Conservation (phyloP, 2,888 invertebrate genomes). For the Cepaea hortensis region DNA sequence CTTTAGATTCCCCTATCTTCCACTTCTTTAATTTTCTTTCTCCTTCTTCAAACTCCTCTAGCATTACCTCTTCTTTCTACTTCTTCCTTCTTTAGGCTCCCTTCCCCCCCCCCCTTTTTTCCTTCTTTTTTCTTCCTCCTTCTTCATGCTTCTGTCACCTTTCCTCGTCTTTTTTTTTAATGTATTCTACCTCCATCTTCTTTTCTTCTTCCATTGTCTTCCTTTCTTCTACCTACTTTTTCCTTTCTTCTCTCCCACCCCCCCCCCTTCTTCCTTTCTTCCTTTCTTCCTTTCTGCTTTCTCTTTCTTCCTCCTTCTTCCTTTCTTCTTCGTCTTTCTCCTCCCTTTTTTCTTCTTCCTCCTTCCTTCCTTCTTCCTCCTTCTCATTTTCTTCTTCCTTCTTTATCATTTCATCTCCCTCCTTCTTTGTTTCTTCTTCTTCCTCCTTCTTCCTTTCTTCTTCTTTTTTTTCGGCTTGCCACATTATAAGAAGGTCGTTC, state of each 20-base stretch:
- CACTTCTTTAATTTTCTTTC: too few species aligned
- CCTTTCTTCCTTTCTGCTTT: neutral
- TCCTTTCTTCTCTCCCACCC: neutral
- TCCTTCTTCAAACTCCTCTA: too few species aligned
- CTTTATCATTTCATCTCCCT: neutral
- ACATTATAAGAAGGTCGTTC: too few species aligned
- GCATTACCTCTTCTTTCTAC: neutral
- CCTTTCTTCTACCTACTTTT: conserved; percentile 15
- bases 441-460: neutral
- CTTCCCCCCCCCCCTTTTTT: neutral
- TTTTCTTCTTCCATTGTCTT: neutral
- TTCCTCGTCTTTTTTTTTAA: too few species aligned
- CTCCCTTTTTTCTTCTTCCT: neutral
- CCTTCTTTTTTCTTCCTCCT: too few species aligned
- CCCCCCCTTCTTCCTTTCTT: neutral
- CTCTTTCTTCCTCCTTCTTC: neutral
- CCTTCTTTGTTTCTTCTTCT: neutral
- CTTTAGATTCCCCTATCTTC: too few species aligned
- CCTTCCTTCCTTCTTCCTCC: neutral
- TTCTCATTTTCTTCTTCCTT: neutral
- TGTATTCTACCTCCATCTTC: too few species aligned
- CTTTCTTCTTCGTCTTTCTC: neutral
- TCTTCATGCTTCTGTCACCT: too few species aligned
- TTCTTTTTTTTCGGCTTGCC: neutral
- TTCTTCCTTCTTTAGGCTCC: neutral